These are phyloP conservation scores for Lathronympha strigana DNA, from an alignment of 2,888 invertebrate genomes.

Conservation along the genomic window DNA sequence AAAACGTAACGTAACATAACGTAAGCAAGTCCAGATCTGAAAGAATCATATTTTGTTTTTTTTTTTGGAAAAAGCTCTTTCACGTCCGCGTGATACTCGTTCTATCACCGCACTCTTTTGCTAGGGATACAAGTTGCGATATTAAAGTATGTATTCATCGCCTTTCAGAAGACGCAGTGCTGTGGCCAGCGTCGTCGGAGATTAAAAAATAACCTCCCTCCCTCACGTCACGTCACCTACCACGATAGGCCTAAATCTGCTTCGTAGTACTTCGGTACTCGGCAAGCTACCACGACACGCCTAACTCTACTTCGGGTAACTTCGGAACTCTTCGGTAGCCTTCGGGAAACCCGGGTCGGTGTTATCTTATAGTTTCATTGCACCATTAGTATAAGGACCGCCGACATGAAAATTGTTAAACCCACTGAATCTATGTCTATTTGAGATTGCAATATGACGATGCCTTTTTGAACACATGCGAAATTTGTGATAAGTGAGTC, in stretches of 20 bases:
- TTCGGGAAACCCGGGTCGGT: not conserved
- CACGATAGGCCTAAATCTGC: not conserved
- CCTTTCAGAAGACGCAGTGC: constrained; percentile 63
- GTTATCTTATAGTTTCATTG: too few species aligned
- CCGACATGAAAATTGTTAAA: not conserved
- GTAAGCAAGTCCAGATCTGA: too few species aligned
- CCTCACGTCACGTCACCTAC: not conserved
- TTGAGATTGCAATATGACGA: too few species aligned
- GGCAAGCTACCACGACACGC: not conserved
- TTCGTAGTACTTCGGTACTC: not conserved
- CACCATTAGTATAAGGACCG: not conserved
- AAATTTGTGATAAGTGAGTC: too few species aligned
- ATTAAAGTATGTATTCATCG: not conserved
- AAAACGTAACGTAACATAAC: too few species aligned
- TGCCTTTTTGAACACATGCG: too few species aligned
- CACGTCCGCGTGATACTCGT: not conserved
- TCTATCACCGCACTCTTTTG: too few species aligned
- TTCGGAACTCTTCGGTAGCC: not conserved
- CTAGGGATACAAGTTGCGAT: not conserved
- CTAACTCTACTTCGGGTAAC: not conserved
- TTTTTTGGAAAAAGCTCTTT: too few species aligned
- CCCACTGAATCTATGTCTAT: too few species aligned
- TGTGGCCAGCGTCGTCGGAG: constrained; percentile 55
- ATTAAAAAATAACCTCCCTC: constrained; percentile 45
- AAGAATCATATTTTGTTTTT: too few species aligned